These are phyloP conservation scores for Tupiocoris notatus DNA, from an alignment of 2,888 invertebrate genomes.

Conservation along the genomic window DNA sequence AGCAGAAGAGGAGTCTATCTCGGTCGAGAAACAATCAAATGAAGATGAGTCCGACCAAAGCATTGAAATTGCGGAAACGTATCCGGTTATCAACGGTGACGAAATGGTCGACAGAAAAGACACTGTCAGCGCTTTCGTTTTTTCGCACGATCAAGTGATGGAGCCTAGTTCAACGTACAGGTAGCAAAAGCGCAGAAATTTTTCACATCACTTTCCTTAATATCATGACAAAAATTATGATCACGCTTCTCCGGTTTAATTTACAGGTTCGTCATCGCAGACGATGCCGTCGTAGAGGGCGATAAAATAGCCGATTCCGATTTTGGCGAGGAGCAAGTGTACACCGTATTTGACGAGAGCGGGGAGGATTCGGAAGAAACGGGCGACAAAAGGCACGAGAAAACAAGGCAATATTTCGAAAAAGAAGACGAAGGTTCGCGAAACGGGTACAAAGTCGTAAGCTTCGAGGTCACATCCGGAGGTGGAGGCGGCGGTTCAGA, in stretches of 20 bases:
- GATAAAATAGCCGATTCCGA: neutral
- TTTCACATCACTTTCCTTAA: too few relatives aligned
- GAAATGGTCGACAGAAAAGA: neutral
- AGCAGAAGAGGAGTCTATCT: neutral
- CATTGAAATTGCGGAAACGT: constrained; percentile 25
- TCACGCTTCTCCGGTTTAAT: too few relatives aligned
- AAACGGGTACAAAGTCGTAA: constrained; percentile 29
- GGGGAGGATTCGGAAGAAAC: neutral
- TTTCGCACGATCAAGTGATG: constrained; percentile 1
- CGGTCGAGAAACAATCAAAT: neutral
- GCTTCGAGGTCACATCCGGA: constrained; percentile 20
- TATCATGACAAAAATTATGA: too few relatives aligned
- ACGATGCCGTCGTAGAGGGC: neutral
- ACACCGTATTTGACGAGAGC: neutral
- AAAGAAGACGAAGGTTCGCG: constrained; percentile 16
- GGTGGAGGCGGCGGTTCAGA: neutral
- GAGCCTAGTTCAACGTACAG: constrained; percentile 4
- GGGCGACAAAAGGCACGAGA: neutral
- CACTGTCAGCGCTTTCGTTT: neutral
- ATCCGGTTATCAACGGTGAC: neutral
- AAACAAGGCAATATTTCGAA: constrained; percentile 7
- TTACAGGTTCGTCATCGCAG: neutral
- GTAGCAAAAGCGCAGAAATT: too few relatives aligned
- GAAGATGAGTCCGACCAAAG: neutral
- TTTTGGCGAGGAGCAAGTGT: neutral